Base-by-base conservation (phyloP, 2,797 vertebrate genomes). In the Pogoniulus pusillus region DNA sequence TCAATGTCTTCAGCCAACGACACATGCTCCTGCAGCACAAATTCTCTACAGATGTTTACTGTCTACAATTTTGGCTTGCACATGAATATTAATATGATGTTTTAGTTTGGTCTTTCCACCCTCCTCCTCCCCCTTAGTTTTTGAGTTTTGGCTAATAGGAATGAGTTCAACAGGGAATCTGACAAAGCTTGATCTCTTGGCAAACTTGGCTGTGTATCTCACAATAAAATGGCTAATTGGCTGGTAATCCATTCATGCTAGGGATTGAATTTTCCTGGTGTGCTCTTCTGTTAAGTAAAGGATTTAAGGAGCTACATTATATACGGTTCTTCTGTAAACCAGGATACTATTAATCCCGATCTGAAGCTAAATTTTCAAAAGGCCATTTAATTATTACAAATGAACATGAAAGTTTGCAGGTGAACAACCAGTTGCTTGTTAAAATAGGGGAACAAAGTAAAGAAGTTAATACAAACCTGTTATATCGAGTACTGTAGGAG, bases 401-500 rank as follows among this genome's bases (percentile, higher is more conserved):
- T 24, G 9, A 90, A 87, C 70, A 29, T 22, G 32, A 51, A 92
- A 91, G 45, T 81, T 76, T 82, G 29, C 27, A 29, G 51, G 65
- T 55, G 81, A 62, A 55, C 39, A 83, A 69, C 10, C 68, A 79
- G 54, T 43, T 87, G 41, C 47, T 74, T 81, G 49, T 70, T 78
- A 47, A 75, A 75, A 74, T 47, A 65, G 14, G 32, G 57, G 53
- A 81, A 79, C 6, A 0, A 2, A 79, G 64, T 69, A 65, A 85
- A 64, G 89, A 86, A 47, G 34, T 39, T 65, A 73, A 85, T 60
- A 80, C 93, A 94, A 90, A 99, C 99, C 99, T 97, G 99, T 99
- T 96, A 99, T 99, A 97, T 99, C 99, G 98, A 99, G 98, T 90
- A 99, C 98, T 95, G 98, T 98, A 93, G 98, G 98, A 89, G 98